Percentiles rank a stretch among this genome's conserved stretches.
phyloP scores from a whole-genome alignment of 2,888 invertebrate species.

The Troglohyphantes excavatus region DNA sequence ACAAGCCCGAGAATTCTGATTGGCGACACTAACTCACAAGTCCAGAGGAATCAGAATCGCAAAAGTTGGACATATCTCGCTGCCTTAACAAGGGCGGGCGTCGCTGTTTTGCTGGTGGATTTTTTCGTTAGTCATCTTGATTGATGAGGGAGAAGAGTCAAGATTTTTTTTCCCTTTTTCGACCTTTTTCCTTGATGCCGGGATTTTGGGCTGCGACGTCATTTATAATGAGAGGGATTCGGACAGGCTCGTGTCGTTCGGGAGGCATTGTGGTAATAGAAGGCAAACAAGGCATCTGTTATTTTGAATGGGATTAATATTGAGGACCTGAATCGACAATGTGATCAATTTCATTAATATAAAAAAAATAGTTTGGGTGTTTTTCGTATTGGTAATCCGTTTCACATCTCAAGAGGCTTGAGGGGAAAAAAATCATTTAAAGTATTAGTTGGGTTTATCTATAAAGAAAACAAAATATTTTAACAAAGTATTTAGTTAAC shows the following conservation, averaged over 20 bases:
- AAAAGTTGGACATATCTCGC: conserved; percentile 47
- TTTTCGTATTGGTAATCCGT: too few relatives aligned
- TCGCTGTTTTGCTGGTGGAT: conserved; percentile 30
- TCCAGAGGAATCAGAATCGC: conserved; percentile 14
- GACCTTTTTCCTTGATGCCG: conserved; percentile 59
- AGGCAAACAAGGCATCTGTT: conserved; percentile 66
- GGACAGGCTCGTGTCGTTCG: conserved; percentile 56
- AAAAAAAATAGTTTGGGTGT: neutral
- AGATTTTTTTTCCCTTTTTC: conserved; percentile 19
- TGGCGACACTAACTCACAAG: conserved; percentile 29
- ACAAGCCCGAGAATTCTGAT: conserved; percentile 27
- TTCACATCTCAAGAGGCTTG: too few relatives aligned
- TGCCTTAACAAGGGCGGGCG: conserved; percentile 19
- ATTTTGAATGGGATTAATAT: conserved; percentile 46
- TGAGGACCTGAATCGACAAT: neutral
- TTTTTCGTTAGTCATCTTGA: conserved; percentile 75
- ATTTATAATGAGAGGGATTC: conserved; percentile 73
- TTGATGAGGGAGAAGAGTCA: conserved; percentile 53
- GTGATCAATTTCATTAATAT: neutral
- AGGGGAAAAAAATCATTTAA: too few relatives aligned
- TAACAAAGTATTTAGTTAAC: too few relatives aligned
- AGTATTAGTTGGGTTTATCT: too few relatives aligned
- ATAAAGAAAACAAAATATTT: too few relatives aligned
- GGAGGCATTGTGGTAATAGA: conserved; percentile 62
- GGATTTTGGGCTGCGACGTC: conserved; percentile 71